Evolutionary conservation across 2,113 vertebrate species (phyloP).

Genomic region (Crotophaga sulcirostris): DNA sequence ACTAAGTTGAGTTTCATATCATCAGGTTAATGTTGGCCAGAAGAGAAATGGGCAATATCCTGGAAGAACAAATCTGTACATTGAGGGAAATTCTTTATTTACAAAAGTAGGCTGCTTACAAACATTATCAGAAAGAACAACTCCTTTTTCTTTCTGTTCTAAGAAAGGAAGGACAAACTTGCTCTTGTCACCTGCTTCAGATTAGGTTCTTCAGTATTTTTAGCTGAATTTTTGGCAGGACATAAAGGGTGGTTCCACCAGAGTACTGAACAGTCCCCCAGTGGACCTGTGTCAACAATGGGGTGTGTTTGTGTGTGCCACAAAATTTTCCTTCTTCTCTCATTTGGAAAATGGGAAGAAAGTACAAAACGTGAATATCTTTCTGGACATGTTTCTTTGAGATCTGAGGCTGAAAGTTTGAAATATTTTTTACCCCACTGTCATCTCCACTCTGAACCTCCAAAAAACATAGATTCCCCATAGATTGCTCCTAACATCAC

Average conservation of each 20-base stretch:
- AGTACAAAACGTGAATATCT: neutral
- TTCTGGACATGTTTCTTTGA: neutral
- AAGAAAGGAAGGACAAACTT: neutral
- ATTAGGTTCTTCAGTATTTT: neutral
- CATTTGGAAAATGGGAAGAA: neutral
- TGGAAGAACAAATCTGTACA: neutral
- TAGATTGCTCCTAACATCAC: too few relatives aligned
- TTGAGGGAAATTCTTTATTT: neutral
- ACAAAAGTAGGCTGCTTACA: neutral
- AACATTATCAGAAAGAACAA: neutral
- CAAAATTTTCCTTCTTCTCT: neutral
- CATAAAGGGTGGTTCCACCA: neutral
- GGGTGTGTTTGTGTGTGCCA: fast-evolving
- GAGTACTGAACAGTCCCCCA: neutral
- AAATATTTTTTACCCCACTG: neutral
- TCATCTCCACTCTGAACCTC: neutral
- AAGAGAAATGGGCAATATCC: neutral
- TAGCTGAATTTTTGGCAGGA: neutral
- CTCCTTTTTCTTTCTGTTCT: neutral
- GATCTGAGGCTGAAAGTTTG: neutral
- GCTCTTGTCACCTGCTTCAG: neutral
- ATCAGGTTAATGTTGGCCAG: too few relatives aligned
- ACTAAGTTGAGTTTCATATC: neutral
- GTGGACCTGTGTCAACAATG: neutral
- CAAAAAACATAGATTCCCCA: neutral